Base-by-base conservation (phyloP, 2,888 invertebrate genomes). In the Acleris holmiana region DNA sequence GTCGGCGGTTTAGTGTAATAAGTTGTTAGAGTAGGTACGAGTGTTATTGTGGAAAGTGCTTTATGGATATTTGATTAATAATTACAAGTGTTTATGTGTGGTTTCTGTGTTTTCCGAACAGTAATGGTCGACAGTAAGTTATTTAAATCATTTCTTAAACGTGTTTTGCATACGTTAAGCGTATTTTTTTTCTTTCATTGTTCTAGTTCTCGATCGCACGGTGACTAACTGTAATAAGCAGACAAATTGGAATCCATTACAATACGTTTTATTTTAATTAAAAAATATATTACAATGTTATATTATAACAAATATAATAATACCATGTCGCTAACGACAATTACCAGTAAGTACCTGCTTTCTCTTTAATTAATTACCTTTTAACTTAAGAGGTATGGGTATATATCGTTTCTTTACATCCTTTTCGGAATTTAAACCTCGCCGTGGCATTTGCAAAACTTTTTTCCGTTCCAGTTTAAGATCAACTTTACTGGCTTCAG, bases 311-410 rank as follows among this genome's bases (percentile, higher is more conserved):
- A 47, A 13, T 13, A 19, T 17, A 8, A 47, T 47, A 47, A 47
- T 19, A 47, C 17, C 19, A 47, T 29, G 29, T 29, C 29, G 29
- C 29, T 23, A 7, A 50, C n/a, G 50, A n/a, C 21, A 25, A 4
- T 25, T 10, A 13, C 13, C 10, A 50, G 19, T 29, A 29, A 29
- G 8, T 46, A 44, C 17, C 23, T 10, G 15, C 13, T 21, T 48
- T 61, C 64, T 65, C 63, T 54, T 18, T 66, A 49, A 21, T 70
- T 72, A 70, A 61, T 69, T 66, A 60, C 76, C 70, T 56, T 77
- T 82, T 67, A 78, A 66, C 71, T 75, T 75, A 59, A 88, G 77
- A 23, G 84, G 82, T 68, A 89, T 77, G 10, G 86, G 87, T 72
- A 89, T 70, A 73, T 79, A 83, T 63, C 71, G 72, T 48, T 77